phyloP scores from a whole-genome alignment of 2,113 vertebrate genomes.

The Tursiops truncatus region DNA sequence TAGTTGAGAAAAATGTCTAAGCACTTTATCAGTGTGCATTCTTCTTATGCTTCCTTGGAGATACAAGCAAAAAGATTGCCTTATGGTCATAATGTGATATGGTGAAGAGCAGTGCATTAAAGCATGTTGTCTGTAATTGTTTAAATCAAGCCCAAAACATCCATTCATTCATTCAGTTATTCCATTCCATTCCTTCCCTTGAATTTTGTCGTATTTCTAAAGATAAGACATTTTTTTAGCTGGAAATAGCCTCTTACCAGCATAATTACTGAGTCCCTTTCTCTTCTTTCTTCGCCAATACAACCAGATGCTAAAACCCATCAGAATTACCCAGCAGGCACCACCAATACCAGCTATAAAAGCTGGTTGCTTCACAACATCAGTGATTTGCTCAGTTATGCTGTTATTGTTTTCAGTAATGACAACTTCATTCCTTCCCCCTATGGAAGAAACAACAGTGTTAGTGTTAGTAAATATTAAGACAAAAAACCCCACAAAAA shows the following conservation, averaged over 20 bases:
- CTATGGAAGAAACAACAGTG: constrained; percentile 71
- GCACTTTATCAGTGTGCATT: neutral
- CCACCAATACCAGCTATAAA: constrained; percentile 99
- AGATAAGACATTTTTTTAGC: constrained; percentile 40
- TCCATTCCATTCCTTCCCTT: neutral
- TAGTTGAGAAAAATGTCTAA: constrained; percentile 38
- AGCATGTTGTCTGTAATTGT: constrained; percentile 67
- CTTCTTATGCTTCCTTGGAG: neutral
- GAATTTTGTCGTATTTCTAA: constrained; percentile 36
- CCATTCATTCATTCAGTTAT: constrained; percentile 28
- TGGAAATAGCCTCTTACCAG: constrained; percentile 87
- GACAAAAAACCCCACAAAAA: neutral
- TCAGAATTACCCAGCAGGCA: constrained; percentile 99
- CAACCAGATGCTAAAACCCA: constrained; percentile 99
- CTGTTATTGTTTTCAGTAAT: constrained; percentile 98
- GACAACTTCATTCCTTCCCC: constrained; percentile 91
- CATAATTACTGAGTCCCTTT: constrained; percentile 99
- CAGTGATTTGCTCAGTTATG: constrained; percentile 99
- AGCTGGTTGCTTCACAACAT: constrained; percentile 99
- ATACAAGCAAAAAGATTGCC: neutral
- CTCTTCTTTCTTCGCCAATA: constrained; percentile 99
- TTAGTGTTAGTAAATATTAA: neutral
- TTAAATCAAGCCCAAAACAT: constrained; percentile 62
- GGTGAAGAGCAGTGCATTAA: constrained; percentile 58
- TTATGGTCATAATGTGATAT: constrained; percentile 72